These are phyloP conservation scores for Monopis laevigella DNA, from an alignment of 2,888 invertebrate species.

Conservation along the genomic window DNA sequence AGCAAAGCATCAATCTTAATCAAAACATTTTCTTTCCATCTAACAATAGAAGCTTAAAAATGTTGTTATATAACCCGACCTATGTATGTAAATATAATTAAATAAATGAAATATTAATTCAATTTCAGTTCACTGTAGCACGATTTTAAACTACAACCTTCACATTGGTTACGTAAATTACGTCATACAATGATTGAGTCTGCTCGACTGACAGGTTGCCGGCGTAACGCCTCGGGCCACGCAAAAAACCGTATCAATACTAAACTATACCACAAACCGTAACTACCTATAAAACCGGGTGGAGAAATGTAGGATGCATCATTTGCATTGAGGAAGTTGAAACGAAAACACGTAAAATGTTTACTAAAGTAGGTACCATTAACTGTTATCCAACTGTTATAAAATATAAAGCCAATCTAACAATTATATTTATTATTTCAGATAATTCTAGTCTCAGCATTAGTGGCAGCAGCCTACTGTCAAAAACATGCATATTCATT, in stretches of 20 bases:
- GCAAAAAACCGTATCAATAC: slow-evolving; percentile 24
- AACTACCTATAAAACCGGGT: slow-evolving; percentile 56
- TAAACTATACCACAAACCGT: slow-evolving; percentile 5
- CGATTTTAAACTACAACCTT: slow-evolving; percentile 34
- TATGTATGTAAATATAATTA: too few relatives aligned
- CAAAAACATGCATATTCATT: slow-evolving; percentile 37
- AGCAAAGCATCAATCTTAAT: too few relatives aligned
- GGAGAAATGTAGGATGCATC: slow-evolving; percentile 60
- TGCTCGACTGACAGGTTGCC: slow-evolving; percentile 36
- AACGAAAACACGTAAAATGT: slow-evolving; percentile 57
- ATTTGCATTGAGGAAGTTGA: slow-evolving; percentile 59
- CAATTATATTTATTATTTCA: slow-evolving; percentile 2
- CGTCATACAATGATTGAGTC: slow-evolving; percentile 42
- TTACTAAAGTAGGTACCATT: slow-evolving; percentile 52
- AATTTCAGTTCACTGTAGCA: neutral
- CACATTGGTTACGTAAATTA: slow-evolving; percentile 64
- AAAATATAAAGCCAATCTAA: neutral
- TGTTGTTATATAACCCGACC: too few relatives aligned
- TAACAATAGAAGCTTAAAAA: too few relatives aligned
- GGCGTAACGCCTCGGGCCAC: slow-evolving; percentile 50
- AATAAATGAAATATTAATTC: too few relatives aligned
- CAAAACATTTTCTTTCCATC: too few relatives aligned
- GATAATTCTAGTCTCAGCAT: neutral
- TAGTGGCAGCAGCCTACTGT: slow-evolving; percentile 28
- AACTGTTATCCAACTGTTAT: neutral